Base-by-base conservation (phyloP, 2,797 vertebrate genomes). In the Channallabes apus region DNA sequence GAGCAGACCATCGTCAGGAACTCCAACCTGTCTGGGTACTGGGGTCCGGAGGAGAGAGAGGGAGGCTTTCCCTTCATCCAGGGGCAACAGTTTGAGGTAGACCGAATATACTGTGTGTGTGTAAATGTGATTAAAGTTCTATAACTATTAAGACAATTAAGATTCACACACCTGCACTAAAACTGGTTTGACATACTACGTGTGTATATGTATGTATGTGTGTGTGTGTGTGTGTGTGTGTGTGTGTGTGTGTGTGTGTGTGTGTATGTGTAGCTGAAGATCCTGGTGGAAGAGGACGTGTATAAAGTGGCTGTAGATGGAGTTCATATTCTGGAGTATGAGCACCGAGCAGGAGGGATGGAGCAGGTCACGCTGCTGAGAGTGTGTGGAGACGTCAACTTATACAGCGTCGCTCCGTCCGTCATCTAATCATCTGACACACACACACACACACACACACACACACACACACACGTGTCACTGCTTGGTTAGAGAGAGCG, bases 11-110 rank as follows among this genome's bases (percentile, higher is more conserved):
- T 98, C 0, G 96, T 99, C 79, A 95, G 97, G 73, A 99, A 99
- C 90, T 94, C 97, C 0, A 93, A 85, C 87, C 77, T 96, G 0
- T 91, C 91, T 0, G 93, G 94, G 0, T 86, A 1, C 56, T 99
- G 98, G 98, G 98, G 98, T 1, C 95, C 83, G 0, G 98, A 99
- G 91, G 97, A 99, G 84, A 94, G 98, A 83, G 95, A 93, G 1
- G 92, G 91, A 59, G 85, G 46, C 0, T 96, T 95, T 85, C 95
- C 98, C 0, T 99, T 99, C 80, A 92, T 95, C 83, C 91, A 84
- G 17, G 97, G 97, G 59, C 94, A 88, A 54, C 96, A 95, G 51
- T 99, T 99, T 93, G 97, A 97, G 96, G 98, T 99, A 35, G 35
- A 35, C 35, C 3, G 35, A 35, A 35, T 35, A 35, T n/a, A n/a